Evolutionary conservation across 2,888 invertebrate genomes (phyloP).

Genomic region (Cheilosia grossa): DNA sequence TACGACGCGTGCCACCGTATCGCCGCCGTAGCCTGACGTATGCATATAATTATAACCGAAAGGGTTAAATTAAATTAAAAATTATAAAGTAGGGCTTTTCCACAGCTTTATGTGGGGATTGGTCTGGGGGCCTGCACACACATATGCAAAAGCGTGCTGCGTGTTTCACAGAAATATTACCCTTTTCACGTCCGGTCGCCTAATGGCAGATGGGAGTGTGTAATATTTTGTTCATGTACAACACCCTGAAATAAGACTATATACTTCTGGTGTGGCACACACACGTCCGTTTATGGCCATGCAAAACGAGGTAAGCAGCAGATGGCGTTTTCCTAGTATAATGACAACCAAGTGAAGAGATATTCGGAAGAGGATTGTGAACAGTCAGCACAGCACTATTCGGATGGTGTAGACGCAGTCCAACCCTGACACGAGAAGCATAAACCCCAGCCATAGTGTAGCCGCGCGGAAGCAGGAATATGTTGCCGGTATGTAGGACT

Average conservation of each 20-base stretch:
- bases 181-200: not conserved
- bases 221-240: constrained; percentile 58
- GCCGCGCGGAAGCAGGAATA: constrained; percentile 64
- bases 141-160: not conserved
- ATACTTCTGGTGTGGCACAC: constrained; percentile 31
- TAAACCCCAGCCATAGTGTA: constrained; percentile 36
- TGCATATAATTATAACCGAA: constrained; percentile 70
- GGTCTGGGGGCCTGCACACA: not conserved
- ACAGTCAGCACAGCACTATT: constrained; percentile 62
- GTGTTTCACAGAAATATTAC: constrained; percentile 10
- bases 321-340: constrained; percentile 55
- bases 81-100: constrained; percentile 66
- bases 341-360: constrained; percentile 70
- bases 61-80: constrained; percentile 75
- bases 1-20: constrained; percentile 66
- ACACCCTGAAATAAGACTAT: constrained; percentile 65
- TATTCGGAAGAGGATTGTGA: constrained; percentile 54
- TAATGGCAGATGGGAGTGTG: constrained; percentile 6
- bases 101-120: constrained; percentile 32
- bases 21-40: constrained; percentile 47
- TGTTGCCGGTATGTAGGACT: constrained; percentile 67
- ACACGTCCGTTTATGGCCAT: constrained; percentile 63
- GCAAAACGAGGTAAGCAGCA: constrained; percentile 56
- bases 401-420: constrained; percentile 28
- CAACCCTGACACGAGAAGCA: constrained; percentile 28